Conservation (phyloP, 2,113 vertebrate genomes). For the Dolichotis patagonum region DNA sequence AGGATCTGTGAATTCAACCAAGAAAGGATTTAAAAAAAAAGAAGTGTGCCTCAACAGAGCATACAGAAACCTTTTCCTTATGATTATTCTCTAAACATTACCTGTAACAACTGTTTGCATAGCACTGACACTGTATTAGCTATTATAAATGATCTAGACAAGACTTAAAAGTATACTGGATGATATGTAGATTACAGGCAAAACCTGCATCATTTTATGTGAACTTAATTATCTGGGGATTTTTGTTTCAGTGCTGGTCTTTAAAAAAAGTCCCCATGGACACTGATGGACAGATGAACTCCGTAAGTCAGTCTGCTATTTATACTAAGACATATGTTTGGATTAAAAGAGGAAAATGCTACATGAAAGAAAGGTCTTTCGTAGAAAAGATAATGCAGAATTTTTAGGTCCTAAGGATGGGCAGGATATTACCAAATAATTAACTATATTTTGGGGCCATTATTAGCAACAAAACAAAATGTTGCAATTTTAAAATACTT, state of each 20-base stretch:
- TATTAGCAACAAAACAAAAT: slow-evolving; percentile 26
- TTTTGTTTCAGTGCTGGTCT: background rate
- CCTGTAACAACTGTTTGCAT: background rate
- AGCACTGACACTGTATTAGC: background rate
- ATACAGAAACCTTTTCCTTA: background rate
- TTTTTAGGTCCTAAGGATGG: background rate
- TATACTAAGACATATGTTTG: background rate
- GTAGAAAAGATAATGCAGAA: background rate
- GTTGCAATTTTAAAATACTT: background rate
- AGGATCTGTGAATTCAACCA: background rate
- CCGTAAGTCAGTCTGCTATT: background rate
- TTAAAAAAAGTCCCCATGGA: background rate
- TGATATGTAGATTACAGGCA: background rate
- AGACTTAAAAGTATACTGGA: background rate
- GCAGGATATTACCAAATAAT: background rate
- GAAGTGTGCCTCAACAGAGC: background rate
- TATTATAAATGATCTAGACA: background rate
- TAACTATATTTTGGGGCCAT: background rate
- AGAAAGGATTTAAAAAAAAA: background rate
- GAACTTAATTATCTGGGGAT: background rate
- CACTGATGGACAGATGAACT: background rate
- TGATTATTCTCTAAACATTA: background rate
- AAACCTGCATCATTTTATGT: background rate
- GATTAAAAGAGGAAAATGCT: background rate
- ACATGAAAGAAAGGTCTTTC: background rate